A percentile compares a stretch with the other conserved stretches of the same genome.
Conservation (phyloP, 1,140 invertebrate species). For the Bombus turneri region DNA sequence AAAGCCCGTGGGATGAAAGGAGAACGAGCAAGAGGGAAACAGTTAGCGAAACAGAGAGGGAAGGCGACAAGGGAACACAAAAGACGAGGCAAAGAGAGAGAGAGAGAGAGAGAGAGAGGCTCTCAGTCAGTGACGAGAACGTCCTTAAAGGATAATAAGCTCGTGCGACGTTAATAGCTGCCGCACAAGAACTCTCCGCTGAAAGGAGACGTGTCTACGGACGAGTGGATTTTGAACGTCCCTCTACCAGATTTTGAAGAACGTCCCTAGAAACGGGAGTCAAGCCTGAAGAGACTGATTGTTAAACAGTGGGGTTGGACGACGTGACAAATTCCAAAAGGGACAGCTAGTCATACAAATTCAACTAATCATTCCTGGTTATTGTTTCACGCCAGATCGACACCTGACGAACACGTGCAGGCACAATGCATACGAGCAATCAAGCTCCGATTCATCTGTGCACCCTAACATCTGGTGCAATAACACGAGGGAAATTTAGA, state of each 20-base stretch:
- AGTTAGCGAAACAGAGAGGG: neutral
- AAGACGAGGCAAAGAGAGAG: neutral
- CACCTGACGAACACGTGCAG: neutral
- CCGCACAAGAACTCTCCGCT: neutral
- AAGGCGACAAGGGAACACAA: neutral
- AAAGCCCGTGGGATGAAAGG: conserved; percentile 2
- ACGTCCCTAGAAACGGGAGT: conserved; percentile 16
- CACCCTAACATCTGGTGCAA: neutral
- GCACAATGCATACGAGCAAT: neutral
- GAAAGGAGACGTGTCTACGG: conserved; percentile 20
- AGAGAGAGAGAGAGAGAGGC: neutral
- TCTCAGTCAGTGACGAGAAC: conserved; percentile 29
- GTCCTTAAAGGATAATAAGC: conserved; percentile 65
- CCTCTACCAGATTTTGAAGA: conserved; percentile 38
- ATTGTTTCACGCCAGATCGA: neutral
- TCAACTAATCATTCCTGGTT: neutral
- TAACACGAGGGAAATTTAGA: neutral
- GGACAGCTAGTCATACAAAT: neutral
- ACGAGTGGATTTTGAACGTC: conserved; percentile 49
- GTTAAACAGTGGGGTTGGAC: conserved; percentile 26
- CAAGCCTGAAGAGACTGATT: neutral
- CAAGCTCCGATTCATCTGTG: neutral
- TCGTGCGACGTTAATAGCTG: conserved; percentile 56
- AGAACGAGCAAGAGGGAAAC: neutral
- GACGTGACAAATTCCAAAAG: neutral